These are phyloP conservation scores for Labeo rohita DNA, from an alignment of 2,113 vertebrate species.

Conservation along the genomic window DNA sequence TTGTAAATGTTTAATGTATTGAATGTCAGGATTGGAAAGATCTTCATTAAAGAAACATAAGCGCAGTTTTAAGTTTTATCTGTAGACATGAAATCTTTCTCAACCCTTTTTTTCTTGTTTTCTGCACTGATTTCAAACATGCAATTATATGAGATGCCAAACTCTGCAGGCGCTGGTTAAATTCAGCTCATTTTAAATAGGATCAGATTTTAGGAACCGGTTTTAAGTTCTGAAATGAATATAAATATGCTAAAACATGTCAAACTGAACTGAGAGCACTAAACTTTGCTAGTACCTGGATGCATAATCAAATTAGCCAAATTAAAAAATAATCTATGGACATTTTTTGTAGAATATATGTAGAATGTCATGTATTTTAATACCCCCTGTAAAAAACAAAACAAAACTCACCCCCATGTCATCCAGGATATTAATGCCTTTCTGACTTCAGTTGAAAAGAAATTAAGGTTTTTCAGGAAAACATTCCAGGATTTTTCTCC, in stretches of 20 bases:
- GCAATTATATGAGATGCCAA: background rate
- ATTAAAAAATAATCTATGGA: background rate
- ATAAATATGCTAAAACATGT: background rate
- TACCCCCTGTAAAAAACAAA: too few species aligned
- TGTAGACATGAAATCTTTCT: background rate
- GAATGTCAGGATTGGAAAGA: background rate
- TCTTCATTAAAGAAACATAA: slow-evolving; percentile 17
- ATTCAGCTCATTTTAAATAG: background rate
- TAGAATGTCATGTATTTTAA: background rate
- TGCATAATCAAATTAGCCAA: too few species aligned
- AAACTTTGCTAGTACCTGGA: background rate
- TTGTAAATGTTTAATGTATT: slow-evolving; percentile 4
- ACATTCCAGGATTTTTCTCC: too few species aligned
- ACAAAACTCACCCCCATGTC: too few species aligned
- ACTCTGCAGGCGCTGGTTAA: background rate
- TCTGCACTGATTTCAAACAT: background rate
- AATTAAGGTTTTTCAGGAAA: too few species aligned
- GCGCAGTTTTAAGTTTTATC: background rate
- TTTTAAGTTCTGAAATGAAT: background rate
- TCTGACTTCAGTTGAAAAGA: too few species aligned
- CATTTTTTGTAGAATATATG: background rate
- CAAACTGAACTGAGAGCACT: background rate
- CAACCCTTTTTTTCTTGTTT: background rate
- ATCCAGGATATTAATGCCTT: too few species aligned
- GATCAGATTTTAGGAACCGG: background rate